These are phyloP conservation scores for Tenualosa ilisha DNA, from an alignment of 2,797 vertebrate genomes.

Conservation along the genomic window DNA sequence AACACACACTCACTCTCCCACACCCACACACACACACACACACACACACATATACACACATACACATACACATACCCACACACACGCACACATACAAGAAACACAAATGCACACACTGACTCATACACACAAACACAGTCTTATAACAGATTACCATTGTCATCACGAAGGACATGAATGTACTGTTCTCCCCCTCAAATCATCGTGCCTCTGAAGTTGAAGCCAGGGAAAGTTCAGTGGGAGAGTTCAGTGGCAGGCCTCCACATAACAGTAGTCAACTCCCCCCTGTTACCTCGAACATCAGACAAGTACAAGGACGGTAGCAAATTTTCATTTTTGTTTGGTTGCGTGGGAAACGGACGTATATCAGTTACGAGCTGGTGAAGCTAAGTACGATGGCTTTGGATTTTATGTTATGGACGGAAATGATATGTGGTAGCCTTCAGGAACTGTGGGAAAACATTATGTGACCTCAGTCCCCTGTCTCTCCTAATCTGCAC, in stretches of 20 bases:
- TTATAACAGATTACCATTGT: conserved; percentile 64
- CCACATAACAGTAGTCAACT: conserved; percentile 40
- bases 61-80: neutral
- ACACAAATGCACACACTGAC: neutral
- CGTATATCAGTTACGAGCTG: neutral
- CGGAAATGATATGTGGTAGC: conserved; percentile 1
- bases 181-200: neutral
- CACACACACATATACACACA: neutral
- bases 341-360: neutral
- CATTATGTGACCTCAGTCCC: neutral
- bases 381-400: neutral
- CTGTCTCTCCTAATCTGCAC: neutral
- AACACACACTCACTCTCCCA: neutral
- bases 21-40: neutral
- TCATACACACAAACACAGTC: conserved; percentile 44
- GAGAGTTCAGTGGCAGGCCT: conserved; percentile 17
- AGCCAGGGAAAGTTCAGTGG: conserved; percentile 1
- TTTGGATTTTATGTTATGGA: neutral
- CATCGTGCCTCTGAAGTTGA: conserved; percentile 13
- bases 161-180: conserved; percentile 55
- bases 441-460: conserved; percentile 1
- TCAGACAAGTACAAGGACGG: neutral
- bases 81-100: neutral
- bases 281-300: conserved; percentile 41
- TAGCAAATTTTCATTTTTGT: neutral